These are phyloP conservation scores for Teleopsis dalmanni DNA, from an alignment of 1,140 invertebrate species.

Conservation along the genomic window DNA sequence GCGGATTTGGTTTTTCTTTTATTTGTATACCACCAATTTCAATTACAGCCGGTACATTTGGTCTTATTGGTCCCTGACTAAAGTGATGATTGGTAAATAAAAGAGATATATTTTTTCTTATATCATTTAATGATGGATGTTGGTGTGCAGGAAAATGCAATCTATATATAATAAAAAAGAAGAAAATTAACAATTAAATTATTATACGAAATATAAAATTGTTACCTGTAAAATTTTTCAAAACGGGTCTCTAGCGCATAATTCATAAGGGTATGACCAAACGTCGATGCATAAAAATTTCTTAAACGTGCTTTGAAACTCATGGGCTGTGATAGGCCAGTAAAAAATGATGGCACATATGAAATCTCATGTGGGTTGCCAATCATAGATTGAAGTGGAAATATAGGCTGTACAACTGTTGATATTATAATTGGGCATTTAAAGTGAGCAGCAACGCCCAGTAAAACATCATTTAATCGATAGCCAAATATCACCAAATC, in stretches of 20 bases:
- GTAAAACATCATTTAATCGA: conserved; percentile 13
- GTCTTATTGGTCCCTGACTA: conserved; percentile 33
- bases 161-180: background rate
- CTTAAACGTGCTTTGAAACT: background rate
- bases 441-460: conserved; percentile 19
- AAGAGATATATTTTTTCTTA: conserved; percentile 27
- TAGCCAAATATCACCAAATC: conserved; percentile 18
- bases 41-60: conserved; percentile 36
- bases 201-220: background rate
- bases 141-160: conserved; percentile 12
- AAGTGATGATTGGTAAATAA: conserved; percentile 25
- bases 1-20: conserved; percentile 27
- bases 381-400: background rate
- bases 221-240: background rate
- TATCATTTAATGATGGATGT: conserved; percentile 14
- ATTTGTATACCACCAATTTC: conserved; percentile 46
- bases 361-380: conserved; percentile 12
- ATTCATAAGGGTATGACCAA: background rate
- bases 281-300: conserved; percentile 1
- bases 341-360: conserved; percentile 10
- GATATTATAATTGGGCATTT: conserved; percentile 13
- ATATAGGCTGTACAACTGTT: conserved; percentile 5
- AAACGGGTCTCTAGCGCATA: background rate
- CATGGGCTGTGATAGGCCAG: conserved; percentile 3
- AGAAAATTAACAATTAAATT: background rate